Base-by-base conservation (phyloP, 2,113 vertebrate species). In the Kryptolebias marmoratus region DNA sequence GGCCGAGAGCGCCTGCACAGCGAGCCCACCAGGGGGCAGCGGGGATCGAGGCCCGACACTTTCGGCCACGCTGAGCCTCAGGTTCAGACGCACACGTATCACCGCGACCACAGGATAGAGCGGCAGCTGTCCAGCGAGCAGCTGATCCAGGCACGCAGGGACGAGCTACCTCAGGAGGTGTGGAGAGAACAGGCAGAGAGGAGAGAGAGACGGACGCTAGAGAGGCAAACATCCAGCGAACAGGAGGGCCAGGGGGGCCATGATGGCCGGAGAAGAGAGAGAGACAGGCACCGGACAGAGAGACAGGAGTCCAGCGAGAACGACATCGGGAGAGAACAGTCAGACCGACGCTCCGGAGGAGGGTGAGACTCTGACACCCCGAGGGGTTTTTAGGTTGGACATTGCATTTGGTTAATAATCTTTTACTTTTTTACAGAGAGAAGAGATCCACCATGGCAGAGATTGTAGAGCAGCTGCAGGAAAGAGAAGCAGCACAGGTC, bases 381-480 rank as follows among this genome's bases (percentile, higher is more conserved):
- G 36, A 36, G 36, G 36, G 3, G 7, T 36, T 36, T 36, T 36
- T 36, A 4, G 10, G 5, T 42, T 42, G 5, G 10, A 10, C 39
- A 36, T 36, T 36, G 10, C 39, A 42, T 5, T 42, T 42, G 5
- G 39, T 9, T 42, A 8, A 42, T 9, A 42, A 42, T 42, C 39
- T 42, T 8, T 42, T 42, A 9, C 5, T 42, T 10, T 42, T 64
- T 4, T 52, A 10, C 89, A 93, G 92, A 74, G 83, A 85, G 45
- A 97, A 94, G 86, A 95, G 94, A 80, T 91, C 96, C 59, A 97
- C 96, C 0, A 81, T 98, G 85, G 94, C 94, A 5, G 96, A 97
- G 57, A 98, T 98, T 15, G 96, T 98, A 79, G 96, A 98, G 76
- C 96, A 97, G 90, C 92, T 98, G 30, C 96, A 97, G 79, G 96